Conservation (phyloP, 1,140 invertebrate genomes). For the Drosophila sechellia region DNA sequence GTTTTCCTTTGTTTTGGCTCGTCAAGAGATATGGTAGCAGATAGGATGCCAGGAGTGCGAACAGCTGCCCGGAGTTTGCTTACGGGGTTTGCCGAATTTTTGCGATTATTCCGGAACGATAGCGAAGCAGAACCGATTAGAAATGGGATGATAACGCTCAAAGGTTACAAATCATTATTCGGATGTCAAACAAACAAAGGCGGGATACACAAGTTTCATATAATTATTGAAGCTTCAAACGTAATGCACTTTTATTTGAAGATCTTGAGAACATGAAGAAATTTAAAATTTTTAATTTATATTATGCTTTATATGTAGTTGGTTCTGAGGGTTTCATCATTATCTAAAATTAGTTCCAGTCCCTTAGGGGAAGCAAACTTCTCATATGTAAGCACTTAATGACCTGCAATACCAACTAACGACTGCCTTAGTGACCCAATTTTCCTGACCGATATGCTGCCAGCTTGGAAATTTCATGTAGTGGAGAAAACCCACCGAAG, state of each 20-base stretch:
- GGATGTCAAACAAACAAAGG: slow-evolving; percentile 56
- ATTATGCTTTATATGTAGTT: not conserved
- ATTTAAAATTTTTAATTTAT: no score
- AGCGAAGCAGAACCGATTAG: slow-evolving; percentile 22
- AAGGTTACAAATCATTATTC: slow-evolving; percentile 45
- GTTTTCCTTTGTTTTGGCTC: slow-evolving; percentile 42
- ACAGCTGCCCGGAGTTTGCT: slow-evolving; percentile 59
- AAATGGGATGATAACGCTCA: slow-evolving; percentile 58
- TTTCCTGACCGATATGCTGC: slow-evolving; percentile 22
- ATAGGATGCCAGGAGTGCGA: slow-evolving; percentile 43
- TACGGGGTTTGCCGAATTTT: slow-evolving; percentile 35
- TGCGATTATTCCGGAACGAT: slow-evolving; percentile 48
- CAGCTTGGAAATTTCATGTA: slow-evolving; percentile 29
- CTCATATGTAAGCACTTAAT: slow-evolving; percentile 34
- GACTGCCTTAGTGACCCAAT: slow-evolving; percentile 69
- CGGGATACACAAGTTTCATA: not conserved
- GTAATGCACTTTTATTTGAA: not conserved
- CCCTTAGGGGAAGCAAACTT: slow-evolving; percentile 1
- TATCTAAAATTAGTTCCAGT: not conserved
- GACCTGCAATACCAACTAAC: slow-evolving; percentile 33
- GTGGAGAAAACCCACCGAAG: slow-evolving; percentile 45
- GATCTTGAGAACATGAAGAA: not conserved
- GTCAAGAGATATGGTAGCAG: slow-evolving; percentile 44
- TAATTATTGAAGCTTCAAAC: slow-evolving; percentile 7
- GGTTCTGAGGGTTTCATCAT: not conserved